Conservation (phyloP, 1,140 invertebrate species). For the Cyclargus thomasi region DNA sequence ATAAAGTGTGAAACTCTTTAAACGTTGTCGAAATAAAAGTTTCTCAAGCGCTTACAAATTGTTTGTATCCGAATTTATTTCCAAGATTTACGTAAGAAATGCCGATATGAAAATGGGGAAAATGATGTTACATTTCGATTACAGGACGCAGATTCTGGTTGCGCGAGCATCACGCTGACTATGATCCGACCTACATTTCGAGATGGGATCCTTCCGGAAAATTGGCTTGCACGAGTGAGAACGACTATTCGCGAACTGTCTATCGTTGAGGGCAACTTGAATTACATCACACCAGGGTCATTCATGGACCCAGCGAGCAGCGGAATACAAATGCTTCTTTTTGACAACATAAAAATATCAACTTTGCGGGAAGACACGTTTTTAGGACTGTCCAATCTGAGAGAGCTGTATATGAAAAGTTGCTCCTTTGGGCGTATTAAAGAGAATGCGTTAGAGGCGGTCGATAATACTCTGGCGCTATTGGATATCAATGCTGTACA, state of each 20-base stretch:
- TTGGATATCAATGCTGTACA: constrained; percentile 41
- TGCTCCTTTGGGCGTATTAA: constrained; percentile 35
- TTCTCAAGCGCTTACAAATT: too few relatives aligned
- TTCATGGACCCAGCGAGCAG: constrained; percentile 43
- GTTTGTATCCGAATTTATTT: too few relatives aligned
- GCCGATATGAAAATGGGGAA: background rate
- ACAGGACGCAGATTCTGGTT: background rate
- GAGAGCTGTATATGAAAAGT: constrained; percentile 40
- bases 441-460: constrained; percentile 36
- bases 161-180: constrained; percentile 27
- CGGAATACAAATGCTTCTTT: constrained; percentile 34
- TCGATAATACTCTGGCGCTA: constrained; percentile 41
- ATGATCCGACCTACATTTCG: constrained; percentile 39
- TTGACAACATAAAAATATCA: constrained; percentile 40
- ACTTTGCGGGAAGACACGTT: constrained; percentile 40
- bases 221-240: constrained; percentile 43
- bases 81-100: too few relatives aligned
- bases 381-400: constrained; percentile 44
- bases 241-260: constrained; percentile 36
- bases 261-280: constrained; percentile 51
- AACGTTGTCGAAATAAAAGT: too few relatives aligned
- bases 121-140: background rate
- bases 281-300: constrained; percentile 39
- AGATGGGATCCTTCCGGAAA: constrained; percentile 41
- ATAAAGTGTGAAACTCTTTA: too few relatives aligned